Base-by-base conservation (phyloP, 2,113 vertebrate species). In the Fulmarus glacialis region DNA sequence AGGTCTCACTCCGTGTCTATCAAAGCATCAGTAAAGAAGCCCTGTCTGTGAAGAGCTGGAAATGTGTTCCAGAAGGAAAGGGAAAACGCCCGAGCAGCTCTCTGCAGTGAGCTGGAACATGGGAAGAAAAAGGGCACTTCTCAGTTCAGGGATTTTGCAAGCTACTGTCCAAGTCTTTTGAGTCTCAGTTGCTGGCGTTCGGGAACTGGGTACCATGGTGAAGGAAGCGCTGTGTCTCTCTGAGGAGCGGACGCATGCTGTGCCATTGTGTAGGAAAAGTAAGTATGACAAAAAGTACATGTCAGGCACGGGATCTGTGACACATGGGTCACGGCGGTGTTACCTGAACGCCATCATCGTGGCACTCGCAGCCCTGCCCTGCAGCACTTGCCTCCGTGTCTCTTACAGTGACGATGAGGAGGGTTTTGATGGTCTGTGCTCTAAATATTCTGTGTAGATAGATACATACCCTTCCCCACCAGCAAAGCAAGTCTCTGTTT, bases 231-330 rank as follows among this genome's bases (percentile, higher is more conserved):
- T 60, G 22, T 30, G 47, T 80, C 17, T 42, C 45, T 84, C 70
- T 87, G 77, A 94, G 72, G 56, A 79, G 34, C 0, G 2, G 74
- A 82, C 52, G 40, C 43, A 3, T 56, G 58, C 74, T 68, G 32
- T 84, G 83, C 52, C 15, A 18, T 63, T 84, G 72, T 60, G 73
- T 66, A 38, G 30, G 63, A 55, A 50, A 89, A 91, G 55, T 63
- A 75, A 75, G 27, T 24, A 16, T 27, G 58, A 70, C 47, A 56
- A 66, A 88, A 82, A 87, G 8, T 29, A 22, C 17, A 12, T 0
- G 0, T 19, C 2, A 1, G 15, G 42, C 40, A 24, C 0, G 0
- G 0, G 43, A 56, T 58, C 16, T 1, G 7, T 38, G 59, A 21
- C 50, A 42, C 7, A 2, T 36, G 50, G 64, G 12, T 71, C 60